These are phyloP conservation scores for Therioaphis trifolii DNA, from an alignment of 2,888 invertebrate genomes.

Conservation along the genomic window DNA sequence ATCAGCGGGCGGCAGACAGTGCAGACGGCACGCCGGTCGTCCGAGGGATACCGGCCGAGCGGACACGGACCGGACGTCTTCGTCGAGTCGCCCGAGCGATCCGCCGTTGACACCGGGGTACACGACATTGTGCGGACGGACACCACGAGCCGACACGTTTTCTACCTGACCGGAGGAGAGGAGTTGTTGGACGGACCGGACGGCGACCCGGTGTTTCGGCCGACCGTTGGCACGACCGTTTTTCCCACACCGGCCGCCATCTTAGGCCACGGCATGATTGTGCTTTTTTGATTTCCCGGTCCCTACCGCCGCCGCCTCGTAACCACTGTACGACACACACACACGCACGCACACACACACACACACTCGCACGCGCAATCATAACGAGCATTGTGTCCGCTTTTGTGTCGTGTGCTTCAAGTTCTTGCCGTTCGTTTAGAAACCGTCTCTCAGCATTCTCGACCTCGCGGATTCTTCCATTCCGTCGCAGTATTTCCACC, in stretches of 20 bases:
- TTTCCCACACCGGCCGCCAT: conserved; percentile 52
- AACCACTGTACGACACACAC: neutral
- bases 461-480: neutral
- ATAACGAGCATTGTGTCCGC: conserved; percentile 8
- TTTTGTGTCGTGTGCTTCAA: conserved; percentile 44
- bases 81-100: too few species aligned
- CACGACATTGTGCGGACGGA: too few species aligned
- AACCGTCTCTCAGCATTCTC: neutral
- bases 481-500: too few species aligned
- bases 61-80: too few species aligned
- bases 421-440: neutral
- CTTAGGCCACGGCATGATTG: conserved; percentile 62
- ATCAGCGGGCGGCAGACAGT: conserved; percentile 8
- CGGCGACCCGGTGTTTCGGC: neutral
- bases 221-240: conserved; percentile 53
- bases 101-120: too few species aligned
- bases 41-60: too few species aligned
- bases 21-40: neutral
- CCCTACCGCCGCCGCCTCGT: neutral
- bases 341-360: neutral
- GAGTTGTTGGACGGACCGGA: too few species aligned
- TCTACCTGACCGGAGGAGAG: too few species aligned
- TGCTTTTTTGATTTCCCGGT: conserved; percentile 62
- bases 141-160: too few species aligned
- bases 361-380: too few species aligned